Base-by-base conservation (phyloP, 2,888 invertebrate genomes). In the Eristalis pertinax region DNA sequence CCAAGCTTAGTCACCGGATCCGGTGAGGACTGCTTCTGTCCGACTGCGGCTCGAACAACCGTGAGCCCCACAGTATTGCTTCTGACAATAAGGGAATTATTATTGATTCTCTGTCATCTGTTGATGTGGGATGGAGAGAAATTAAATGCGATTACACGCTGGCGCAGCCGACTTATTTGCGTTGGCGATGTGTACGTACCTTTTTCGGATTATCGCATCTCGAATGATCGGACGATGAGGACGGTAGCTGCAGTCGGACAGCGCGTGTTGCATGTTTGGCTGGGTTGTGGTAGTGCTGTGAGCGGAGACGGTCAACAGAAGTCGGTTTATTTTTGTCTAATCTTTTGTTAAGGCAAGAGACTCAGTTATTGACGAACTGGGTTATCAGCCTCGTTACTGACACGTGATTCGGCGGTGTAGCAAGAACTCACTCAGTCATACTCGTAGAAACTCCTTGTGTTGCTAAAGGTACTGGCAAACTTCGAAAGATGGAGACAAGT, bases 1-100 rank as follows among this genome's bases (percentile, higher is more conserved):
- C 1, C 13, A 15, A 62, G 19, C 43, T 72, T 63, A 72, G 62
- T 72, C 72, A 72, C 63, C 43, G 38, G 19, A 50, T 50, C 50
- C 50, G 50, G 50, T 50, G 50, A 50, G 32, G 35, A 24, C 35
- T 35, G 32, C 15, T n/a, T 56, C 56, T 22, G 35, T 24, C 29
- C 56, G 56, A n/a, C 22, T 22, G 32, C 15, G 5, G 43, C 41
- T 41, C 4, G 38, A 8, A 41, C 11, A 8, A 10, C 5, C 56
- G 68, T 4, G 56, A 35, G 50, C 24, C 19, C 2, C 29, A 19
- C 19, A 22, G 2, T 56, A 32, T 35, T 69, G 15, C 13, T 56
- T 43, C n/a, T 43, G 50, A 19, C 50, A 50, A 50, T 50, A 50
- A 50, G 50, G 19, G 50, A 50, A 50, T 50, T 50, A 43, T 43